phyloP scores from a whole-genome alignment of 30 jellyfish, hydroid and myxozoan species.

The Rhopilema esculentum region DNA sequence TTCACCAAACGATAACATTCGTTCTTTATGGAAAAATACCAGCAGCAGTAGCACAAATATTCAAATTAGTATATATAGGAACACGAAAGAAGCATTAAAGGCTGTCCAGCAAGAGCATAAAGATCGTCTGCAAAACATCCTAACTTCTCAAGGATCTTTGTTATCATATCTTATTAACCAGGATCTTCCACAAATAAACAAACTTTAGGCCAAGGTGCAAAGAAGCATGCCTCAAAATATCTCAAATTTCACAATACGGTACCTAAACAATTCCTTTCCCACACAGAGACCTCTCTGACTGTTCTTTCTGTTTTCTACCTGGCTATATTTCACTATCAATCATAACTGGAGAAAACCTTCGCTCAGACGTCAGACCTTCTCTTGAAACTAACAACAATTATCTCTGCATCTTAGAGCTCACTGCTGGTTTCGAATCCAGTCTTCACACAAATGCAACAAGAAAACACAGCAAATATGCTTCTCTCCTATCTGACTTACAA shows the following conservation, averaged over 20 bases:
- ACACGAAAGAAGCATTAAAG: not conserved
- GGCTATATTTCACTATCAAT: not conserved
- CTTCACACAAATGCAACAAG: not conserved
- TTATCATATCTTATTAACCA: no score
- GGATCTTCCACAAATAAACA: no score
- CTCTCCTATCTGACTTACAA: no score
- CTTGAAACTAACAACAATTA: not conserved
- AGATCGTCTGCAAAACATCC: no score
- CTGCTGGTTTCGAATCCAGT: conserved; percentile 4
- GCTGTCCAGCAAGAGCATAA: no score
- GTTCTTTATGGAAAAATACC: not conserved
- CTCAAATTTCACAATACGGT: not conserved
- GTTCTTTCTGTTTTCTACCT: conserved; percentile 9
- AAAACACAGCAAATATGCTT: not conserved
- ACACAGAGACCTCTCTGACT: not conserved
- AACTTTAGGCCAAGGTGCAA: no score
- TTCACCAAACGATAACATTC: no score
- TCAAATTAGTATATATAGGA: not conserved
- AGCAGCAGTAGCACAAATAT: not conserved
- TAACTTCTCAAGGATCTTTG: no score
- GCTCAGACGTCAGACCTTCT: conserved; percentile 6
- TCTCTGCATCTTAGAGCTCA: conserved; percentile 6
- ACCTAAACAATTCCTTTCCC: not conserved
- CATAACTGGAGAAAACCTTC: not conserved
- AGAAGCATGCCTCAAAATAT: no score